Evolutionary conservation across 2,113 vertebrate genomes (phyloP), one percentile per base, ranked within the genome.

Genomic region (Nothobranchius kuhntae): DNA sequence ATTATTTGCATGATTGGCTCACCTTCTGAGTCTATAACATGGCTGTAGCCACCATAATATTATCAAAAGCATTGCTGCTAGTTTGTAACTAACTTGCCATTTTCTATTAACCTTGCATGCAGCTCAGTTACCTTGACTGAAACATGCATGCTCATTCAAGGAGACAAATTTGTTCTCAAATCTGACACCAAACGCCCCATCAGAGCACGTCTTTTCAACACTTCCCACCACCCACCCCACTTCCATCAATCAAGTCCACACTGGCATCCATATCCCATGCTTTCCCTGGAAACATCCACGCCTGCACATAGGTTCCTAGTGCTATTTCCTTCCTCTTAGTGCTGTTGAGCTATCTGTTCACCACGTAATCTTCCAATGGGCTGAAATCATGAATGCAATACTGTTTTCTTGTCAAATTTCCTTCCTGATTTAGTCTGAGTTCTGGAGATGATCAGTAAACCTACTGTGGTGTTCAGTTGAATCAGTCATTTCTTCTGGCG

Each of bases 211-310:
- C 87, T 89, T 85, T 72, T 84, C 85, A 84, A 69, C 45, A 10
- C 71, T 74, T 78, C 46, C 66, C 83, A 71, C 84, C 83, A 68
- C 65, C 73, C 68, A 72, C 68, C 58, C 78, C 72, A 57, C 38
- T 53, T 42, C 75, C 75, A 87, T 87, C 82, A 77, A 54, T 80
- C 76, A 60, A 67, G 48, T 82, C 82, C 73, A 67, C 61, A 13
- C 78, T 38, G 58, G 64, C 86, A 61, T 73, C 74, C 73, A 76
- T 66, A 69, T 74, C 84, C 87, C 85, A 81, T 84, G 75, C 82
- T 86, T 62, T 59, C 73, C 60, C 82, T 65, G 87, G 93, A 92
- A 92, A 93, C 93, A 94, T 93, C 89, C 88, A 68, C 77, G 73
- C 75, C 81, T 89, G 90, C 87, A 87, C 86, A 82, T 46, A 51